Evolutionary conservation across 2,888 invertebrate species (phyloP), one percentile per base, ranked within the genome.

Genomic region (Achlya flavicornis): DNA sequence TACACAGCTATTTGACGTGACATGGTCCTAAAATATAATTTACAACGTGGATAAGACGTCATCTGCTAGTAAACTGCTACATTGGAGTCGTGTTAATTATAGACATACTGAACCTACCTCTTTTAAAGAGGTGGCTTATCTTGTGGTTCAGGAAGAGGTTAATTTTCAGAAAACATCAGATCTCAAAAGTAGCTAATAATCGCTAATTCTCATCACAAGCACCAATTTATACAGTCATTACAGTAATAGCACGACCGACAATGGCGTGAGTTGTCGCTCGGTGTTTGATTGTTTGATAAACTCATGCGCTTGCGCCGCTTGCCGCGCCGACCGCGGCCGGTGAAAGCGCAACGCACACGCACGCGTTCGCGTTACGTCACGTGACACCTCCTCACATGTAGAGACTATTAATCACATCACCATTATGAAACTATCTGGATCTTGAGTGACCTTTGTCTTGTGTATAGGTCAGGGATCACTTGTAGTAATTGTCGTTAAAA

Each of bases 211-310:
- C 19, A 8, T 53, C 4, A 53, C 53, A 19, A 41, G 1, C 43
- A 41, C 60, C 41, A 41, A 41, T 43, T 60, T 41, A 19, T 43
- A 41, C 67, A 72, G 68, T 63, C 68, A 74, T 69, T 74, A 74
- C 73, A 65, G 73, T 69, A 79, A 74, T 76, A 80, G 75, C 72
- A 76, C 70, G 71, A 63, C 68, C 72, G 62, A 76, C 75, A 79
- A 79, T 78, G 73, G 75, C 74, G 72, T 73, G 74, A 74, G 72
- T 66, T 63, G 71, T 70, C 69, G 66, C 61, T 61, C 64, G 67
- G 65, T 70, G 67, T 41, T 61, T 63, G 71, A 69, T 77, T 71
- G 74, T 74, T 66, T 71, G 72, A 73, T 75, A 71, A 65, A 66
- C 62, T 63, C 57, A 66, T 66, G 64, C 38, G 48, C 10, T 14